Conservation (phyloP, 2,113 vertebrate genomes). For the Eulacestoma nigropectus region DNA sequence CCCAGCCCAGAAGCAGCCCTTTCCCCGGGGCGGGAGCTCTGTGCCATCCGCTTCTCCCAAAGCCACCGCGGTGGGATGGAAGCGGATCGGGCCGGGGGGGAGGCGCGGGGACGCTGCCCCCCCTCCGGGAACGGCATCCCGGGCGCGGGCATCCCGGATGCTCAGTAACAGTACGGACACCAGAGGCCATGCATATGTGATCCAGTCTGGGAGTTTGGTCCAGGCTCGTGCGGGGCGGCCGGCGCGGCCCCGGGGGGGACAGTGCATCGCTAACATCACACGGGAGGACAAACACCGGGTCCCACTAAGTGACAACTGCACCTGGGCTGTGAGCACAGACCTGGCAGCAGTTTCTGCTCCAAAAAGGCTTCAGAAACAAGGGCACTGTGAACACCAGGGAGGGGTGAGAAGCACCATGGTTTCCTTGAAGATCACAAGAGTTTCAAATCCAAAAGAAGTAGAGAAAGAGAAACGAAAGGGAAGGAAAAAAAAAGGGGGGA, state of each 20-base stretch:
- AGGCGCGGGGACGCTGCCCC: neutral
- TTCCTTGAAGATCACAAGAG: constrained; percentile 70
- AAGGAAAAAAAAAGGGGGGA: neutral
- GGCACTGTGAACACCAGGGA: constrained; percentile 39
- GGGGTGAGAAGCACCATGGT: constrained; percentile 73
- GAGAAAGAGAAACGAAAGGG: constrained; percentile 37
- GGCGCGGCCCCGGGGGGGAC: constrained; percentile 39
- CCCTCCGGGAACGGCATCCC: neutral
- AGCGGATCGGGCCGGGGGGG: neutral
- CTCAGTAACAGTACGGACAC: constrained; percentile 65
- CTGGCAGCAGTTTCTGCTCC: constrained; percentile 38
- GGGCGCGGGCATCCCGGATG: constrained; percentile 37
- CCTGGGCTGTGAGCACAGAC: constrained; percentile 16
- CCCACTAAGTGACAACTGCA: constrained; percentile 11
- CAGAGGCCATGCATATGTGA: constrained; percentile 72
- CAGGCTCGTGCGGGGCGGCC: constrained; percentile 52
- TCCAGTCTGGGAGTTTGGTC: constrained; percentile 38
- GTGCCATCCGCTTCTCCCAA: neutral
- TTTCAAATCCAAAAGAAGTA: constrained; percentile 63
- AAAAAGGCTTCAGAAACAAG: constrained; percentile 58
- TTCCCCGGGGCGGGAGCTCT: neutral
- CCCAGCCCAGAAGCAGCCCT: constrained; percentile 46
- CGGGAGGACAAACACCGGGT: constrained; percentile 32
- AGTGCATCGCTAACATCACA: constrained; percentile 34
- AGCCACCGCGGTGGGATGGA: neutral